Conservation (phyloP, 2,888 invertebrate species). For the Phymatocera aterrima region DNA sequence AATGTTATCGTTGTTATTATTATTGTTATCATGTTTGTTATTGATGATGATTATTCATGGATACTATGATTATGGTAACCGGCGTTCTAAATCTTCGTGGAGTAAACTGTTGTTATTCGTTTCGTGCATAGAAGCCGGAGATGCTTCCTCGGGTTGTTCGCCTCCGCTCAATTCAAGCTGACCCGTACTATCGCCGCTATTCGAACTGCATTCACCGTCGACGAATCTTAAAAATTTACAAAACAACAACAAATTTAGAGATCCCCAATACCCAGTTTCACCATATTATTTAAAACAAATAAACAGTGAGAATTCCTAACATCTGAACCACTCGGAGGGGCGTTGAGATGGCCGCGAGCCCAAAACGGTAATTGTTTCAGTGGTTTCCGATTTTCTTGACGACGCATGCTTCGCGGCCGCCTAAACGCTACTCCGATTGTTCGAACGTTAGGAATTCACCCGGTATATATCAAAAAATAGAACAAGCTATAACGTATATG, state of each 20-base stretch:
- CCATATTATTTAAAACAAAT: not conserved
- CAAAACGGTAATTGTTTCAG: too few relatives aligned
- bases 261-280: not conserved
- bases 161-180: conserved; percentile 71
- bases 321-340: too few relatives aligned
- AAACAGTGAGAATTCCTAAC: not conserved
- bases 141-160: conserved; percentile 70
- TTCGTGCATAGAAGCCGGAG: conserved; percentile 72
- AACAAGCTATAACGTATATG: too few relatives aligned
- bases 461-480: too few relatives aligned
- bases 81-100: conserved; percentile 77
- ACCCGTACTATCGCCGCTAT: conserved; percentile 71
- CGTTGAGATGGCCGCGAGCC: too few relatives aligned
- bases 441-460: too few relatives aligned
- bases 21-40: not conserved
- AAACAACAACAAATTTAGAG: not conserved
- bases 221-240: conserved; percentile 65
- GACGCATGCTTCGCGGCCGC: too few relatives aligned
- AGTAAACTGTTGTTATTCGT: conserved; percentile 78
- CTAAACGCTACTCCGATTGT: too few relatives aligned
- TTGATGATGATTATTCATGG: not conserved
- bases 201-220: conserved; percentile 72
- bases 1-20: not conserved
- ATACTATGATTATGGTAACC: conserved; percentile 64
- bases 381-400: too few relatives aligned